Evolutionary conservation across 2,888 invertebrate species (phyloP), one percentile per base, ranked within the genome.

Genomic region (Alentia gelatinosa): DNA sequence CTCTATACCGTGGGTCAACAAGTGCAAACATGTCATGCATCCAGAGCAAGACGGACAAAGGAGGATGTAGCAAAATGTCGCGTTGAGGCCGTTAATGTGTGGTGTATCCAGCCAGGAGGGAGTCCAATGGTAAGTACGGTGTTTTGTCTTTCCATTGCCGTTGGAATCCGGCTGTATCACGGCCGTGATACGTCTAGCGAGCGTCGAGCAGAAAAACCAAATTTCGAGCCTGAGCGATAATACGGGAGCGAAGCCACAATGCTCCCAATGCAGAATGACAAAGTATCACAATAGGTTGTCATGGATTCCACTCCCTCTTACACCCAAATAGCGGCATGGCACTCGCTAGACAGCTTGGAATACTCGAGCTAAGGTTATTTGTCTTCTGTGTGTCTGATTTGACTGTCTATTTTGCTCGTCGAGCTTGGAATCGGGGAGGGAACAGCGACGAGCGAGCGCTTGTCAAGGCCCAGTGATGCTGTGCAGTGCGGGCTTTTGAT

Each of bases 1-100:
- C 33, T 33, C 40, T 35, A 12, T 47, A 86, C 79, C 37, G 37
- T 1, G 37, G 86, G 86, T 86, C 86, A 86, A 50, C 50, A 86
- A 86, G 86, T 86, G 86, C 86, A 86, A 86, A 86, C 86, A 86
- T 86, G 86, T 86, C 86, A 86, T 42, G 86, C 86, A 86, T 40
- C 42, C 50, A 42, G 86, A 23, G 4, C 42, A 50, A 9, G 26
- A 42, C 47, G 4, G 42, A 86, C 86, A 86, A 86, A 86, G 86
- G 50, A 86, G 86, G 86, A 86, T 86, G 50, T 47, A 86, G 42
- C 42, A 42, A 47, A 42, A 42, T 40, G 86, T 42, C 30, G 86
- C 86, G 47, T 39, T 83, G 47, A 1, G 26, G 37, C 79, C 40
- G 84, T 86, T 5, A 26, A 47, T 42, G 42, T 86, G 86, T 47